Base-by-base conservation (phyloP, 2,113 vertebrate species). In the Glareola pratincola region DNA sequence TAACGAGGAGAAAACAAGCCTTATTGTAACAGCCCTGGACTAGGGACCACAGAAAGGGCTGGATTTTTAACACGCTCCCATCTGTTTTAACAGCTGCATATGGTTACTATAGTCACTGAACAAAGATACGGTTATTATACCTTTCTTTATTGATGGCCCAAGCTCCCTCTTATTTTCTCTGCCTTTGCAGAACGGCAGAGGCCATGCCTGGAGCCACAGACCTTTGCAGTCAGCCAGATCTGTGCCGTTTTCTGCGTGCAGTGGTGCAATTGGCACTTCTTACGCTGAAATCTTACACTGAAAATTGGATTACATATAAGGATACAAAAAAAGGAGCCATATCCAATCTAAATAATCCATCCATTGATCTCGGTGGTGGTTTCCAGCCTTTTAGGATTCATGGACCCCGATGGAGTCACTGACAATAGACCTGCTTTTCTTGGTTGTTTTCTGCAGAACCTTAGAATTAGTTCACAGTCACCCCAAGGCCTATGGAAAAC, bases 41-140 rank as follows among this genome's bases (percentile, higher is more conserved):
- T n/a, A 29, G 67, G 69, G 53, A 94, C 57, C 57, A 63, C 41
- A 69, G 87, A 75, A 94, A 94, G 34, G 39, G 80, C 69, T 81
- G 73, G 89, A 51, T 79, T 90, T 94, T 92, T 94, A 91, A 77
- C 87, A 62, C 6, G 2, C 77, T 92, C 43, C 69, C 16, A 85
- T 50, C 37, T 97, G 94, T 95, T 97, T 97, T 86, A 94, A 95
- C 82, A 97, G 94, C 94, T 97, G 95, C 39, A 94, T 92, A 82
- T 43, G 66, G 92, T 94, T 96, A 93, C 81, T 81, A 7, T 10
- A 56, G 75, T 60, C 87, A 73, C 59, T 89, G 95, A 95, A 94
- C 85, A 96, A 94, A 97, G 69, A 95, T 50, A 88, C 2, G 6
- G 78, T 90, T 96, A 90, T 97, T 97, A 95, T 93, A 93, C 96